A percentile compares a stretch with the other conserved stretches of the same genome.
These are phyloP conservation scores for Penaeus indicus DNA, from an alignment of 1,140 invertebrate genomes.

Conservation along the genomic window DNA sequence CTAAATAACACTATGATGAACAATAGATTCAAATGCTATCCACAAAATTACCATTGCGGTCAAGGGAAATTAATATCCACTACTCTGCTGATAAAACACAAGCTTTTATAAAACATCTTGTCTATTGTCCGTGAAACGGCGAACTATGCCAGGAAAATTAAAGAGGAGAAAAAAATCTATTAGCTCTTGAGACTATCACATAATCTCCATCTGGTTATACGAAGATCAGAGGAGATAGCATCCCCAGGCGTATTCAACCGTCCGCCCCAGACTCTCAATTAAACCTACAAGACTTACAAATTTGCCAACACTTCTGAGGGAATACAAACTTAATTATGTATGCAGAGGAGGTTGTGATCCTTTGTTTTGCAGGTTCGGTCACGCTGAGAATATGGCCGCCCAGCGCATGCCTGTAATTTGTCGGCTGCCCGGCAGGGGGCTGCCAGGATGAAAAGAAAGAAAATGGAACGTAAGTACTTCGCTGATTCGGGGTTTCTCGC, in stretches of 20 bases:
- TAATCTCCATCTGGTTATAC: no score
- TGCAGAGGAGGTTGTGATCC: slow-evolving; percentile 56
- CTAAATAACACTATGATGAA: no score
- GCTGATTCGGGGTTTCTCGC: background rate
- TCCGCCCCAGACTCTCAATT: background rate
- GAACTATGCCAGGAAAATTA: no score
- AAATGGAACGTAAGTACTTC: slow-evolving; percentile 15
- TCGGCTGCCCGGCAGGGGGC: slow-evolving; percentile 40
- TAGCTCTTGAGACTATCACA: no score
- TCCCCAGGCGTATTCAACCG: background rate
- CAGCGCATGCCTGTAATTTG: slow-evolving; percentile 53
- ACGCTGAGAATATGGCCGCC: slow-evolving; percentile 47
- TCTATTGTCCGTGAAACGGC: no score
- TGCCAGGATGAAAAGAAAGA: background rate
- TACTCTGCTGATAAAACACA: no score
- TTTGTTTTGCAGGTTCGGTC: slow-evolving; percentile 53
- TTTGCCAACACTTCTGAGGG: slow-evolving; percentile 41
- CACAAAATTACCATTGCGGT: no score
- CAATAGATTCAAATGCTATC: no score
- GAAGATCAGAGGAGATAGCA: no score
- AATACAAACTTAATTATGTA: slow-evolving; percentile 46
- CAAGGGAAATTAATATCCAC: no score
- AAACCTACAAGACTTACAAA: slow-evolving; percentile 35
- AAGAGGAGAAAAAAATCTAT: no score
- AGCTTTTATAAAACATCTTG: no score